A percentile compares a stretch with the other conserved stretches of the same genome.
Evolutionary conservation across 2,888 invertebrate species (phyloP).

Genomic region (Nemotelus nigrinus): DNA sequence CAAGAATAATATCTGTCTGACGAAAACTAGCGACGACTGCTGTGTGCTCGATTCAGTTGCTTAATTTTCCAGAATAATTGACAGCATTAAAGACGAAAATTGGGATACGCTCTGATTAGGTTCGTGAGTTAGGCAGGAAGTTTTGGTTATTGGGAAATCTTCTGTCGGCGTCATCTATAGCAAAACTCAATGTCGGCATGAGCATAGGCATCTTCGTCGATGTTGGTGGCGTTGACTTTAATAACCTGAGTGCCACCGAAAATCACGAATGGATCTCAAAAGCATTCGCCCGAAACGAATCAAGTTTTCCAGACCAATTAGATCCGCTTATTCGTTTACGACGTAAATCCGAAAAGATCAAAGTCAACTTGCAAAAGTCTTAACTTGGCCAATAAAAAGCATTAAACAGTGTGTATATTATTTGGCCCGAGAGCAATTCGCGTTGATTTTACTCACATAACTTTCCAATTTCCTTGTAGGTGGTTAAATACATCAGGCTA

Average conservation of each 20-base stretch:
- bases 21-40: not conserved
- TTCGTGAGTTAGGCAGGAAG: constrained; percentile 13
- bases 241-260: no score
- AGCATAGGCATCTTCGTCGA: no score
- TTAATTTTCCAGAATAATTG: constrained; percentile 34
- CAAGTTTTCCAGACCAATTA: constrained; percentile 13
- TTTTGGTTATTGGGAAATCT: constrained; percentile 22
- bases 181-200: not conserved
- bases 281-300: constrained; percentile 2
- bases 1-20: no score
- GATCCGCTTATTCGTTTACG: constrained; percentile 3
- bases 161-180: not conserved
- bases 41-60: not conserved
- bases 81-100: constrained; percentile 24
- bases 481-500: no score
- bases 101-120: constrained; percentile 33
- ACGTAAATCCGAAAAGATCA: constrained; percentile 25
- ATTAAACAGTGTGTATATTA: no score
- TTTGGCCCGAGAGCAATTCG: no score
- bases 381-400: no score
- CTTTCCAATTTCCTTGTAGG: no score
- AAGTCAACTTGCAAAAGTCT: not conserved
- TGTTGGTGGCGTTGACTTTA: no score
- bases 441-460: no score
- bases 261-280: not conserved